phyloP scores from a whole-genome alignment of 2,797 vertebrate species.

The Lithobates sylvaticus region DNA sequence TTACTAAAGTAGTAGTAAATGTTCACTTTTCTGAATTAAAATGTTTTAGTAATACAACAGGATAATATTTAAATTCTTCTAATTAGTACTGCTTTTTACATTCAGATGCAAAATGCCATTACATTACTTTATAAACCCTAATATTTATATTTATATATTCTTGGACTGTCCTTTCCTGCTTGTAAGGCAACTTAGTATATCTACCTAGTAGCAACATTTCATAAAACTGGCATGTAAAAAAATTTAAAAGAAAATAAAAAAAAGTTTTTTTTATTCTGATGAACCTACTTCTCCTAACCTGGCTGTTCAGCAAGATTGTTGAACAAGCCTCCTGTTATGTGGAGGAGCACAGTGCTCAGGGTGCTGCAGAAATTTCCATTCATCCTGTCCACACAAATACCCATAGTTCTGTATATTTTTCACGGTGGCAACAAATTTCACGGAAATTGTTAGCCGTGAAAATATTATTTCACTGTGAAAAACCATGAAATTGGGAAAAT shows the following conservation, averaged over 20 bases:
- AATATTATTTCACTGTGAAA: slow-evolving; percentile 60
- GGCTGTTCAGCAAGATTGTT: slow-evolving; percentile 5
- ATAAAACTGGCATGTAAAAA: neutral
- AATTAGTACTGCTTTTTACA: too few species aligned
- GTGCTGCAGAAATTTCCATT: slow-evolving; percentile 45
- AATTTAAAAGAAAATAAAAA: too few species aligned
- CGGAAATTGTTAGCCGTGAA: slow-evolving; percentile 54
- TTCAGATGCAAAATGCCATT: neutral
- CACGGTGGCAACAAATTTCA: slow-evolving; percentile 59
- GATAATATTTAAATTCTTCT: too few species aligned
- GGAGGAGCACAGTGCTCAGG: slow-evolving; percentile 21
- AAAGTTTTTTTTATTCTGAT: too few species aligned
- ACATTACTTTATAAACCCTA: neutral
- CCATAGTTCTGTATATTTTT: slow-evolving; percentile 60
- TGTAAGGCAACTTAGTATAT: neutral
- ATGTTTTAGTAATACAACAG: too few species aligned
- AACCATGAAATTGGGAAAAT: slow-evolving; percentile 57
- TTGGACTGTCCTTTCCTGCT: neutral
- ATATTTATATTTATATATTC: neutral
- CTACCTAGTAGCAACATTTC: neutral
- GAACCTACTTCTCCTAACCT: neutral
- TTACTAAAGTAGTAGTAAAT: too few species aligned
- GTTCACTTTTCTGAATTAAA: too few species aligned
- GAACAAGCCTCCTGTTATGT: slow-evolving; percentile 11
- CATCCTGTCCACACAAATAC: slow-evolving; percentile 59